Evolutionary conservation across 2,113 vertebrate species (phyloP).

Genomic region (Thymallus thymallus): DNA sequence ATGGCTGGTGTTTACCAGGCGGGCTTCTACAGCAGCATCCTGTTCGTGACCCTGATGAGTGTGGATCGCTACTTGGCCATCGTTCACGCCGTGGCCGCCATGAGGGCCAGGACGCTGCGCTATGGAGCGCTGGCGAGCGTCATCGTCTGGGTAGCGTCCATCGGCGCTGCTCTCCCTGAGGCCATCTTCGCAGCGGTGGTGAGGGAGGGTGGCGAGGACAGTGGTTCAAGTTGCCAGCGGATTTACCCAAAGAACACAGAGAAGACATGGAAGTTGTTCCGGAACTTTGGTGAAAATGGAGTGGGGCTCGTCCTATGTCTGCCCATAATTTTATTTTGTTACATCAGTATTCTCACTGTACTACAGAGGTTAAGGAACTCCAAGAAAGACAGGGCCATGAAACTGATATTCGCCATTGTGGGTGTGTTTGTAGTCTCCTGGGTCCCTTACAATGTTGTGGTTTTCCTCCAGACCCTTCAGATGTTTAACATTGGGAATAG

Average conservation of each 20-base stretch:
- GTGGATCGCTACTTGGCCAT: constrained; percentile 87
- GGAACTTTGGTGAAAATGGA: constrained; percentile 74
- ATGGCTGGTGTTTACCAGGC: constrained; percentile 73
- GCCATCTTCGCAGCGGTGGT: constrained; percentile 66
- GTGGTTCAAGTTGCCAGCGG: constrained; percentile 36
- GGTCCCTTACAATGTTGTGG: constrained; percentile 82
- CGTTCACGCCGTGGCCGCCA: constrained; percentile 78
- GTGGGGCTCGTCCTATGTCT: constrained; percentile 81
- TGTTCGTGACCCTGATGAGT: constrained; percentile 88
- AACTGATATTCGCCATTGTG: constrained; percentile 85
- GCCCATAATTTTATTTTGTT: constrained; percentile 81
- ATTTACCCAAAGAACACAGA: constrained; percentile 43
- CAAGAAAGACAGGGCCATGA: constrained; percentile 81
- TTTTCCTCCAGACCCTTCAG: constrained; percentile 80
- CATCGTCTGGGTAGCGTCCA: constrained; percentile 62
- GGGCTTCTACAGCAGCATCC: constrained; percentile 84
- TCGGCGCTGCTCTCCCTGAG: constrained; percentile 63
- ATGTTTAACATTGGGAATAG: constrained; percentile 40
- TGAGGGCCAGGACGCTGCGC: constrained; percentile 67
- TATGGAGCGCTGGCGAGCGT: constrained; percentile 66
- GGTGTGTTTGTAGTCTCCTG: constrained; percentile 83
- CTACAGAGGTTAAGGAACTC: constrained; percentile 79
- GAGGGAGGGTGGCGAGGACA: background rate
- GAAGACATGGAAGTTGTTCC: constrained; percentile 74
- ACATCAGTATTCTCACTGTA: constrained; percentile 81